A percentile compares a stretch with the other conserved stretches of the same genome.
These are phyloP conservation scores for Aplocera efformata DNA, from an alignment of 2,888 invertebrate species.

Conservation along the genomic window DNA sequence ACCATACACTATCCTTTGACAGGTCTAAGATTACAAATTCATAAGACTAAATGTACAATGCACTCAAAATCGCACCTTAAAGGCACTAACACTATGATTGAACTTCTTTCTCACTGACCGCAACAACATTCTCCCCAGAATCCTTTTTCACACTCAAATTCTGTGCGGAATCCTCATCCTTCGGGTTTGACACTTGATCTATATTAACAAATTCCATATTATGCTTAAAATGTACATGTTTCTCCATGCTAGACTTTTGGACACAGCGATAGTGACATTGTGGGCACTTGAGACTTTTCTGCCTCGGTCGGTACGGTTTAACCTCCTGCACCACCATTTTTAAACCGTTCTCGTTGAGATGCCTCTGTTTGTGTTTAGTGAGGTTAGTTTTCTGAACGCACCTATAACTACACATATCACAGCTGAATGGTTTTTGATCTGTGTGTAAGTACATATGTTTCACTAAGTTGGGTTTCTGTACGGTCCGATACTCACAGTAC, in stretches of 20 bases:
- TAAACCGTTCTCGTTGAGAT: constrained; percentile 61
- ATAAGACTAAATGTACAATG: background rate
- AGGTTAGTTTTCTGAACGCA: constrained; percentile 76
- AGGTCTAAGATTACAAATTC: background rate
- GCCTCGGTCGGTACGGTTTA: constrained; percentile 66
- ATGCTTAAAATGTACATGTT: constrained; percentile 70
- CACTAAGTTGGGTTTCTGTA: constrained; percentile 74
- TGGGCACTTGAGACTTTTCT: constrained; percentile 67
- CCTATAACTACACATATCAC: constrained; percentile 69
- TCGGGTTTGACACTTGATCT: constrained; percentile 34
- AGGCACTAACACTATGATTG: constrained; percentile 12
- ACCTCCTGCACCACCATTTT: constrained; percentile 41
- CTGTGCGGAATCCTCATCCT: constrained; percentile 40
- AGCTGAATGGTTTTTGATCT: constrained; percentile 73
- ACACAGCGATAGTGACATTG: constrained; percentile 68
- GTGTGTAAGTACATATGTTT: constrained; percentile 78
- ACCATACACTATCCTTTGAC: background rate
- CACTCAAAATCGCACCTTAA: background rate
- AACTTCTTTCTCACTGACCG: constrained; percentile 7
- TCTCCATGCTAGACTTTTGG: constrained; percentile 70
- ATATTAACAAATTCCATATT: constrained; percentile 33
- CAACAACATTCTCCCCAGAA: constrained; percentile 19
- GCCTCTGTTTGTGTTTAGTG: constrained; percentile 72
- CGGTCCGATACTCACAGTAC: constrained; percentile 71
- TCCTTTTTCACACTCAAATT: constrained; percentile 59